Evolutionary conservation across 2,113 vertebrate species (phyloP).

Genomic region (Vulpes lagopus): DNA sequence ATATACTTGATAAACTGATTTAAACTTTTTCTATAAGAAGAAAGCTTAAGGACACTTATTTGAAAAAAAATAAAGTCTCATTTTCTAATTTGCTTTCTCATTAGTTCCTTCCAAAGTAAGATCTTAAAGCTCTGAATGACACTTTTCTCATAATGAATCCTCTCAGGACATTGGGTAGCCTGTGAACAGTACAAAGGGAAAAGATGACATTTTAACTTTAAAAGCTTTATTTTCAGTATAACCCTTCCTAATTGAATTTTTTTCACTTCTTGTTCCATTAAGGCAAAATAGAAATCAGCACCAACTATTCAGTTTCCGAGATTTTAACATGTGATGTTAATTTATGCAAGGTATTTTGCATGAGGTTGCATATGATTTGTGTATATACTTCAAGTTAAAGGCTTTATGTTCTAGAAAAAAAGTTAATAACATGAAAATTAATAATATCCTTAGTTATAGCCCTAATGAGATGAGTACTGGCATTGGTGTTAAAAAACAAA

Average conservation of each 20-base stretch:
- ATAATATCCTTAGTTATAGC: constrained; percentile 27
- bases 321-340: constrained; percentile 75
- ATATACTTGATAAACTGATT: constrained; percentile 83
- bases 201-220: constrained; percentile 70
- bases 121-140: constrained; percentile 66
- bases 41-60: constrained; percentile 57
- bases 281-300: constrained; percentile 68
- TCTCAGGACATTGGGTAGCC: constrained; percentile 83
- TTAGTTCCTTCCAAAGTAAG: constrained; percentile 59
- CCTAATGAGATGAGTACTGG: constrained; percentile 11
- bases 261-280: constrained; percentile 73
- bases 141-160: constrained; percentile 69
- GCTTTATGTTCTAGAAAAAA: constrained; percentile 70
- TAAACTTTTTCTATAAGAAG: constrained; percentile 77
- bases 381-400: constrained; percentile 81
- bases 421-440: constrained; percentile 34
- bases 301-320: constrained; percentile 63
- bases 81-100: constrained; percentile 56
- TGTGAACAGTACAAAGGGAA: constrained; percentile 84
- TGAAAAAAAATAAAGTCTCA: neutral
- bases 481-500: neutral
- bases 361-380: constrained; percentile 79
- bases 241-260: constrained; percentile 57
- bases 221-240: constrained; percentile 65
- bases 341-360: constrained; percentile 69